Percentiles rank a stretch among this genome's conserved stretches.
phyloP scores from a whole-genome alignment of 35 echinoderm and acorn worm genomes.

The Acanthaster planci region DNA sequence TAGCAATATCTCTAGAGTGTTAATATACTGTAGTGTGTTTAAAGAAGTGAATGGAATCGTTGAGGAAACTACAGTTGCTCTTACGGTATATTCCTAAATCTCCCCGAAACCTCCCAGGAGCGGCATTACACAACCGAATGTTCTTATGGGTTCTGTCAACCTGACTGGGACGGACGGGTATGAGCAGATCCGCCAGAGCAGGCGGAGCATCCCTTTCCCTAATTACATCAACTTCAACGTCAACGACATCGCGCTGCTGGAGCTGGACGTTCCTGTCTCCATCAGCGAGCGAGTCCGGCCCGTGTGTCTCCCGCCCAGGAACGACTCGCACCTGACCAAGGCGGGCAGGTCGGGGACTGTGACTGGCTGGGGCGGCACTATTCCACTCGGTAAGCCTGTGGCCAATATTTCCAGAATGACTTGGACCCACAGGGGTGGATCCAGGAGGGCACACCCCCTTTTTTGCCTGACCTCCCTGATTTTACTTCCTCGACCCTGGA shows the following conservation, averaged over 20 bases:
- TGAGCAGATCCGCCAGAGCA: not conserved
- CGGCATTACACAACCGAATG: not conserved
- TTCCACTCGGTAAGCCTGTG: not conserved
- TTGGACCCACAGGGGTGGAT: too few species aligned
- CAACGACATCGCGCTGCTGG: not conserved
- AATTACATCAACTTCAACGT: not conserved
- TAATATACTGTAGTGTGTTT: too few species aligned
- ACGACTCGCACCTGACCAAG: slow-evolving; percentile 9
- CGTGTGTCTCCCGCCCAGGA: slow-evolving; percentile 2
- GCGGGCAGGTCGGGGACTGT: not conserved
- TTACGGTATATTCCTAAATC: too few species aligned
- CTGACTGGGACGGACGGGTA: not conserved
- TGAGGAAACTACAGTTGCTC: too few species aligned
- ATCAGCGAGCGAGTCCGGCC: not conserved
- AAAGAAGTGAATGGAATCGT: too few species aligned
- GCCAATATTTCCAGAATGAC: too few species aligned
- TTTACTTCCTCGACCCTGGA: too few species aligned
- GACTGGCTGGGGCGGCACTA: not conserved
- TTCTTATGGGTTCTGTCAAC: not conserved
- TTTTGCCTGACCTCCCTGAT: too few species aligned
- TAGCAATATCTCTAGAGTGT: too few species aligned
- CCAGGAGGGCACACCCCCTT: too few species aligned
- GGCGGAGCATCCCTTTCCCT: not conserved
- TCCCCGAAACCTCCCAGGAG: not conserved
- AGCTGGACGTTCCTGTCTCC: not conserved